These are phyloP conservation scores for Ginglymostoma cirratum DNA, from an alignment of 2,113 vertebrate species.

Conservation along the genomic window DNA sequence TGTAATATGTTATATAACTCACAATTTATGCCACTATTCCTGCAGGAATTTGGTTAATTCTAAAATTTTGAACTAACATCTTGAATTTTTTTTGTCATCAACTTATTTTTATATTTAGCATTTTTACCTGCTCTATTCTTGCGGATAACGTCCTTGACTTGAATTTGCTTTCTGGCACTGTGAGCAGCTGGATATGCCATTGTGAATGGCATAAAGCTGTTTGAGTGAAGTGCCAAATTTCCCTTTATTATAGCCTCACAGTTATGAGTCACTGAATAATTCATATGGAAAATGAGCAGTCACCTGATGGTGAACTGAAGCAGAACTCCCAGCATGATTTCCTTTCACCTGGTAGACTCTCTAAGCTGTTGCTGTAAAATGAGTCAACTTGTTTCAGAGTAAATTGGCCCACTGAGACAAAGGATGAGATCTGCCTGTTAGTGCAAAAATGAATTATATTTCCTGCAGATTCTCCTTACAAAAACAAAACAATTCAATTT, in stretches of 20 bases:
- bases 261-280: slow-evolving; percentile 17
- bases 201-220: background rate
- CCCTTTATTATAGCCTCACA: slow-evolving; percentile 27
- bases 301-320: background rate
- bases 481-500: background rate
- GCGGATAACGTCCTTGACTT: slow-evolving; percentile 20
- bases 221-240: slow-evolving; percentile 23
- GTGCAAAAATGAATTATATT: slow-evolving; percentile 17
- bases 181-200: slow-evolving; percentile 29
- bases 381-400: background rate
- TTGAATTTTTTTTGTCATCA: background rate
- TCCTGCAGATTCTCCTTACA: background rate
- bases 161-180: background rate
- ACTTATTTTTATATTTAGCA: background rate
- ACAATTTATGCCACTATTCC: background rate
- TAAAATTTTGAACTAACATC: background rate
- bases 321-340: background rate
- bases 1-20: background rate
- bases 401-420: slow-evolving; percentile 11
- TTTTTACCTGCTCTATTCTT: background rate
- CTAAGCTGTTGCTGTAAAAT: slow-evolving; percentile 17
- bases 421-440: background rate
- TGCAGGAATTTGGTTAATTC: background rate
- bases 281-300: background rate
- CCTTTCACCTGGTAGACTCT: slow-evolving; percentile 28